phyloP scores from a whole-genome alignment of 2,797 vertebrate genomes.

The Potorous gilbertii region DNA sequence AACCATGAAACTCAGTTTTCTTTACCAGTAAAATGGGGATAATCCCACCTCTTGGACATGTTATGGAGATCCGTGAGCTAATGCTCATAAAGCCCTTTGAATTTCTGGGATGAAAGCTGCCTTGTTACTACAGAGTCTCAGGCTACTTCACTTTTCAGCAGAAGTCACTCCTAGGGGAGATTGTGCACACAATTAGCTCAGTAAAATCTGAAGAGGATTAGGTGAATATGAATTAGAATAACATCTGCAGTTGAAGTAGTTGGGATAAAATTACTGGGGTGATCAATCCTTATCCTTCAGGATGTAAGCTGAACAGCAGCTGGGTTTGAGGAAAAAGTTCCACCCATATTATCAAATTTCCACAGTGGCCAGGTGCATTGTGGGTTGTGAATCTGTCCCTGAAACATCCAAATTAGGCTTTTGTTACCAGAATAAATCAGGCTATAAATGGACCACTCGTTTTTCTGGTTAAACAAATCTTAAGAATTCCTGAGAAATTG shows the following conservation, averaged over 20 bases:
- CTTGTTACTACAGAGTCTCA: not conserved
- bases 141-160: not conserved
- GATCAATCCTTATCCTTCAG: slow-evolving; percentile 45
- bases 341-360: slow-evolving; percentile 18
- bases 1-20: not conserved
- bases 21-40: not conserved
- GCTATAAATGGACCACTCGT: not conserved
- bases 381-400: not conserved
- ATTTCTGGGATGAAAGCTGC: not conserved
- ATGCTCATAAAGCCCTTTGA: slow-evolving; percentile 13
- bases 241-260: slow-evolving; percentile 16
- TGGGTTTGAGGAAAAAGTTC: slow-evolving; percentile 29
- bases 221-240: slow-evolving; percentile 34
- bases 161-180: not conserved
- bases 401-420: not conserved
- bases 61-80: slow-evolving; percentile 11
- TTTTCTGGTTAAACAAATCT: not conserved
- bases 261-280: slow-evolving; percentile 35
- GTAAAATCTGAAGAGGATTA: slow-evolving; percentile 31
- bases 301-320: slow-evolving; percentile 46
- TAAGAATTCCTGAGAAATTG: slow-evolving; percentile 2
- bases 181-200: slow-evolving; percentile 9
- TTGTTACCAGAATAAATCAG: slow-evolving; percentile 9
- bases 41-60: not conserved
- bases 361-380: not conserved